phyloP scores from a whole-genome alignment of 2,888 invertebrate species.

The Brenthis ino region DNA sequence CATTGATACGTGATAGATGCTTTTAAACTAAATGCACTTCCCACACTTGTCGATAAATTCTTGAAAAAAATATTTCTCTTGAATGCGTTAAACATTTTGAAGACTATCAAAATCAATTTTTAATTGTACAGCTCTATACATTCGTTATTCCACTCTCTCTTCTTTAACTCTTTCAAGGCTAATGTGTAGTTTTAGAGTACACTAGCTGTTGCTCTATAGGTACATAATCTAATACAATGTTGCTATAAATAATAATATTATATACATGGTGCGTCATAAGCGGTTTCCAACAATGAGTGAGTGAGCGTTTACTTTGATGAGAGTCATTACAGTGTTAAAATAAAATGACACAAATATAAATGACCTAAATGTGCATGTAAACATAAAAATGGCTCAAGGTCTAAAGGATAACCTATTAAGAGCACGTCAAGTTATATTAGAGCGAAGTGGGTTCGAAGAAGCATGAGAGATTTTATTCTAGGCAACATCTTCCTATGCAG shows the following conservation, averaged over 20 bases:
- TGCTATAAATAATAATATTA: not conserved
- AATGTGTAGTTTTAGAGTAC: too few relatives aligned
- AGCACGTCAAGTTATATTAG: conserved; percentile 42
- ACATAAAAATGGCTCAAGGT: conserved; percentile 30
- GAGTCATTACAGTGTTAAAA: conserved; percentile 15
- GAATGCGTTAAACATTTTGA: not conserved
- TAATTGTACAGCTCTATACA: too few relatives aligned
- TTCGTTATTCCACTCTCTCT: too few relatives aligned
- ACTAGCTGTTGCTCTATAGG: too few relatives aligned
- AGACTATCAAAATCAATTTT: too few relatives aligned
- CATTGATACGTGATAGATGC: conserved; percentile 21
- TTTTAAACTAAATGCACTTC: conserved; percentile 22
- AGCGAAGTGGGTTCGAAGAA: conserved; percentile 53
- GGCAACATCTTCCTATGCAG: too few relatives aligned
- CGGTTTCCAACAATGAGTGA: conserved; percentile 7
- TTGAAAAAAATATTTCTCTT: not conserved
- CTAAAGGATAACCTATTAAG: conserved; percentile 47
- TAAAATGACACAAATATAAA: conserved; percentile 22
- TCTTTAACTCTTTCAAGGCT: too few relatives aligned
- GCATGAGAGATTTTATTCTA: conserved; percentile 7
- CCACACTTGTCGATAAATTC: conserved; percentile 11
- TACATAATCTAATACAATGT: too few relatives aligned
- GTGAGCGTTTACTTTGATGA: conserved; percentile 16
- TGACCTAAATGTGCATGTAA: conserved; percentile 29
- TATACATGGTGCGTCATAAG: conserved; percentile 6